Conservation (phyloP, 2,888 invertebrate genomes). For the Sarcophaga subvicina region DNA sequence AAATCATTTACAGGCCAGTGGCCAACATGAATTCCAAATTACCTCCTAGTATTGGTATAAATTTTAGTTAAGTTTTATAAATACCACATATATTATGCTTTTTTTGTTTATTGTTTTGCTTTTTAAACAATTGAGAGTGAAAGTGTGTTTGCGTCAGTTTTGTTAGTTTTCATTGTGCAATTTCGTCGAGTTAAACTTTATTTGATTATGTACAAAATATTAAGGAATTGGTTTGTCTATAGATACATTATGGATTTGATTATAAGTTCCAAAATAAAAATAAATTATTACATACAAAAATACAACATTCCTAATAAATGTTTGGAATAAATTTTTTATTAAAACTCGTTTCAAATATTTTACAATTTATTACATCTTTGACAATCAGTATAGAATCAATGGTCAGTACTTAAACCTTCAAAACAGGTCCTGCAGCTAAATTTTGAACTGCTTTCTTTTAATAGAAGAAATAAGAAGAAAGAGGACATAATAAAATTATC, state of each 20-base stretch:
- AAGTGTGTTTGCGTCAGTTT: background rate
- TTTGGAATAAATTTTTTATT: background rate
- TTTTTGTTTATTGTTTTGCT: slow-evolving; percentile 7
- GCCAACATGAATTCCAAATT: slow-evolving; percentile 46
- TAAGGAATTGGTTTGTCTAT: slow-evolving; percentile 45
- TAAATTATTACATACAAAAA: slow-evolving; percentile 28
- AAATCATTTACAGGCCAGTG: slow-evolving; percentile 50
- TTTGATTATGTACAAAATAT: background rate
- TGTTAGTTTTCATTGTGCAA: background rate
- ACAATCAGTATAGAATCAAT: no score
- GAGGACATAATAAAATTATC: no score
- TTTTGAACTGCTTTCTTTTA: no score
- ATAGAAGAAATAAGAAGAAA: no score
- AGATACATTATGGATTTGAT: slow-evolving; percentile 52
- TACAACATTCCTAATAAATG: background rate
- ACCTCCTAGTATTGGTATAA: slow-evolving; percentile 57
- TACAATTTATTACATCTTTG: no score
- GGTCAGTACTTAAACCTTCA: no score
- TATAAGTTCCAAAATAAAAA: slow-evolving; percentile 55
- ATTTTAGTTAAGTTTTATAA: slow-evolving; percentile 47
- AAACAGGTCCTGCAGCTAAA: no score
- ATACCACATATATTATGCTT: background rate
- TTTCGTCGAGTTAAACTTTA: background rate
- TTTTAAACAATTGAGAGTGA: background rate
- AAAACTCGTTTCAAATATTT: background rate